phyloP scores from a whole-genome alignment of 2,797 vertebrate species.

The Gorsachius magnificus region DNA sequence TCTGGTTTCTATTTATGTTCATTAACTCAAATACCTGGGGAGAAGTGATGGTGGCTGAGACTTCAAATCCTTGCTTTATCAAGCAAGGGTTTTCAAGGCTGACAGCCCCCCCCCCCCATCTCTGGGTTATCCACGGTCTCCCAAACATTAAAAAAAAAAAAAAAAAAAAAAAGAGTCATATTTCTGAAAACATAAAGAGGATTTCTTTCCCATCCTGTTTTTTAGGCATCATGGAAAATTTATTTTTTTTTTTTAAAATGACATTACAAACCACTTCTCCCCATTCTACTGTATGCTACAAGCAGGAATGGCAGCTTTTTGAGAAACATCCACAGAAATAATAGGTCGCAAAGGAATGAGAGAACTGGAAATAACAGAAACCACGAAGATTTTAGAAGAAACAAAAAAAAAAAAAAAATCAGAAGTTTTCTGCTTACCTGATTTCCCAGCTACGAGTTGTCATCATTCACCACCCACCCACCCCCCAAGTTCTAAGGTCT shows the following conservation, averaged over 20 bases:
- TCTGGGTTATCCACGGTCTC: neutral
- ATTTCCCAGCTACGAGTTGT: neutral
- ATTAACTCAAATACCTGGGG: conserved; percentile 13
- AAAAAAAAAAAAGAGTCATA: neutral
- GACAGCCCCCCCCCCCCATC: neutral
- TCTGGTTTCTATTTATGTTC: conserved; percentile 19
- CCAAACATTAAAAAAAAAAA: neutral
- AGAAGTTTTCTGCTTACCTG: neutral
- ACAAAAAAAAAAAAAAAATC: too few relatives aligned
- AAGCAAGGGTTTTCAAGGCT: neutral
- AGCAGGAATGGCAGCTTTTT: neutral
- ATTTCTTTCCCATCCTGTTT: neutral
- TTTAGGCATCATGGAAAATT: neutral
- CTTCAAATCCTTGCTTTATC: neutral
- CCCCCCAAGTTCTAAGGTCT: neutral
- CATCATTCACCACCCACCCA: rapidly evolving
- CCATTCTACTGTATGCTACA: neutral
- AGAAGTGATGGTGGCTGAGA: neutral
- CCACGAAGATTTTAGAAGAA: neutral
- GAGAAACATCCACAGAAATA: neutral
- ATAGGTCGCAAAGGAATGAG: neutral
- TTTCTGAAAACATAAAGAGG: neutral
- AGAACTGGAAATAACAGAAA: neutral
- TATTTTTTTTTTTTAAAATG: rapidly evolving
- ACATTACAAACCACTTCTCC: neutral